Conservation (phyloP, 2,113 vertebrate genomes). For the Heterocephalus glaber region DNA sequence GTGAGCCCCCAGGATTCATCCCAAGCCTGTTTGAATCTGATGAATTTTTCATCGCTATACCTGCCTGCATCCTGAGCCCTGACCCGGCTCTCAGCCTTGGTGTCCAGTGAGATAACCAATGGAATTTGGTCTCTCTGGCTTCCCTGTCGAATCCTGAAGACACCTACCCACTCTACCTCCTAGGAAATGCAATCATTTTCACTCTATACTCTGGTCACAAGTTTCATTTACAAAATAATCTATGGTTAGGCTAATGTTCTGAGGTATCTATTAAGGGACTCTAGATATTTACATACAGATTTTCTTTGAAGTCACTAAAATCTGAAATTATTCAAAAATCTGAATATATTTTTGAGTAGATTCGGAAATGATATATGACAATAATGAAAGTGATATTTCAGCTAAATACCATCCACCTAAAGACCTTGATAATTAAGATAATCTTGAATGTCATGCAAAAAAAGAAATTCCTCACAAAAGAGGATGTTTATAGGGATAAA, state of each 20-base stretch:
- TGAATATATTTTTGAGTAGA: neutral
- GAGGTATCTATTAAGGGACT: neutral
- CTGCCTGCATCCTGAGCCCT: neutral
- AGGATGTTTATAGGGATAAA: neutral
- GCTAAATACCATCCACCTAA: neutral
- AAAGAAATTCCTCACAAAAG: neutral
- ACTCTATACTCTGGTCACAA: neutral
- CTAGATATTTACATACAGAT: neutral
- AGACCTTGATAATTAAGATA: neutral
- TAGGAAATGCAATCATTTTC: neutral
- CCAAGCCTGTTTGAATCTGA: neutral
- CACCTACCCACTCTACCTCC: no score
- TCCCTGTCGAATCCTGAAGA: neutral
- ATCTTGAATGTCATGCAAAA: neutral
- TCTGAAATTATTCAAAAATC: neutral
- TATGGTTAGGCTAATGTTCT: neutral
- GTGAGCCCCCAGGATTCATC: neutral
- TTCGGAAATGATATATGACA: neutral
- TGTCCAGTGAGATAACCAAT: neutral
- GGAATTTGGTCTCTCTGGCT: neutral
- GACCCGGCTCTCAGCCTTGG: neutral
- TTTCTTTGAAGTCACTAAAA: neutral
- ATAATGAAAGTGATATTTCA: neutral
- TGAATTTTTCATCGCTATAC: neutral
- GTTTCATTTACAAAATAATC: neutral